These are phyloP conservation scores for Spilosoma lubricipeda DNA, from an alignment of 2,888 invertebrate species.

Conservation along the genomic window DNA sequence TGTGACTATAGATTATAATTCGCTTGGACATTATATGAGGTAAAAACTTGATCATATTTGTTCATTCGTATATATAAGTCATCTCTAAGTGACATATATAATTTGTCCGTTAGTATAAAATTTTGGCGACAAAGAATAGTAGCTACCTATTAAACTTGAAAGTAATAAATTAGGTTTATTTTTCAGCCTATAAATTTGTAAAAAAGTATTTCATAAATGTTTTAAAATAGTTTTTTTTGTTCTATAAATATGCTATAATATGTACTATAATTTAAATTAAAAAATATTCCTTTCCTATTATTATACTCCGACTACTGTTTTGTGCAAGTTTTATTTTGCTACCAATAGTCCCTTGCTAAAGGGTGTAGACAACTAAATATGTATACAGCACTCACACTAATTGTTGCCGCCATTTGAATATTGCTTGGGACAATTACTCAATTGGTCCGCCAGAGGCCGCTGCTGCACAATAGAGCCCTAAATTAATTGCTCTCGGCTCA, in stretches of 20 bases:
- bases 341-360: constrained; percentile 37
- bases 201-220: background rate
- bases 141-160: too few relatives aligned
- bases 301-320: background rate
- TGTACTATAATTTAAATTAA: background rate
- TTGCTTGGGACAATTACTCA: constrained; percentile 83
- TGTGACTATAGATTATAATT: background rate
- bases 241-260: background rate
- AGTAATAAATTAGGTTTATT: background rate
- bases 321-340: constrained; percentile 34
- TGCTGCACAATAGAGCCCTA: constrained; percentile 70
- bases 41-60: background rate
- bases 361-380: constrained; percentile 60
- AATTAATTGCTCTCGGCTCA: constrained; percentile 81
- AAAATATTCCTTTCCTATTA: background rate
- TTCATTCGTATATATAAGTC: background rate
- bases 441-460: constrained; percentile 78
- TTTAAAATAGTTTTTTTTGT: too few relatives aligned
- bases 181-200: background rate
- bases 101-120: background rate
- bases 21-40: background rate
- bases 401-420: constrained; percentile 87
- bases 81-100: background rate
- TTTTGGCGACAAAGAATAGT: background rate
- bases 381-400: constrained; percentile 82